Evolutionary conservation across 1,140 invertebrate genomes (phyloP).

Genomic region (Hydropsyche tenuis): DNA sequence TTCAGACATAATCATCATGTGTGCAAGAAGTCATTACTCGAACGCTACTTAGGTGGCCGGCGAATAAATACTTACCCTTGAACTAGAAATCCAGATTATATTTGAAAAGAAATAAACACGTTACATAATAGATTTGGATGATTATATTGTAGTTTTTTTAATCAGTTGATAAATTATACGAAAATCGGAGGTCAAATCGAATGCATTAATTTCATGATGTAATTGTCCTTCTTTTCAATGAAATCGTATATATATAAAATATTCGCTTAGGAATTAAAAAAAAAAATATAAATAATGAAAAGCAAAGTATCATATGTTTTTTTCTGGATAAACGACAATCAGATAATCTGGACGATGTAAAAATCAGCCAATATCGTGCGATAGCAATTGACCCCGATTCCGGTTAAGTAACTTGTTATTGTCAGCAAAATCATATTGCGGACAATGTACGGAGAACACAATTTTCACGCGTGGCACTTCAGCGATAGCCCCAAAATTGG

Average conservation of each 20-base stretch:
- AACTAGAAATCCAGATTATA: conserved; percentile 8
- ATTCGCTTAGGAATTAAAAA: too few relatives aligned
- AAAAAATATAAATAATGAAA: too few relatives aligned
- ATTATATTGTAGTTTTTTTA: too few relatives aligned
- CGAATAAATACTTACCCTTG: conserved; percentile 1
- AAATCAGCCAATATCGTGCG: conserved; percentile 22
- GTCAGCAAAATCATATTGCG: conserved; percentile 13
- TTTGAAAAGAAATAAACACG: too few relatives aligned
- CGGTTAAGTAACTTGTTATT: conserved; percentile 27
- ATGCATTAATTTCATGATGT: too few relatives aligned
- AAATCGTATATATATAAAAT: too few relatives aligned
- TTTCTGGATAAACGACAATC: neutral
- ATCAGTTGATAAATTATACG: too few relatives aligned
- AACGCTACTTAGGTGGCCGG: neutral
- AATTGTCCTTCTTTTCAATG: too few relatives aligned
- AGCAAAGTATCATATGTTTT: too few relatives aligned
- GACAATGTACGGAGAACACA: neutral
- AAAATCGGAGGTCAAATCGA: too few relatives aligned
- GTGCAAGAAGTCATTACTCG: conserved; percentile 6
- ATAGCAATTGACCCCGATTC: conserved; percentile 27
- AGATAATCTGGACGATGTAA: conserved; percentile 14
- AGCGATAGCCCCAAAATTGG: too few relatives aligned
- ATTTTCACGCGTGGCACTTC: neutral
- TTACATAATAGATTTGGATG: too few relatives aligned
- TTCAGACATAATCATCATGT: conserved; percentile 4